These are phyloP conservation scores for Sander vitreus DNA, from an alignment of 2,113 vertebrate genomes.

Conservation along the genomic window DNA sequence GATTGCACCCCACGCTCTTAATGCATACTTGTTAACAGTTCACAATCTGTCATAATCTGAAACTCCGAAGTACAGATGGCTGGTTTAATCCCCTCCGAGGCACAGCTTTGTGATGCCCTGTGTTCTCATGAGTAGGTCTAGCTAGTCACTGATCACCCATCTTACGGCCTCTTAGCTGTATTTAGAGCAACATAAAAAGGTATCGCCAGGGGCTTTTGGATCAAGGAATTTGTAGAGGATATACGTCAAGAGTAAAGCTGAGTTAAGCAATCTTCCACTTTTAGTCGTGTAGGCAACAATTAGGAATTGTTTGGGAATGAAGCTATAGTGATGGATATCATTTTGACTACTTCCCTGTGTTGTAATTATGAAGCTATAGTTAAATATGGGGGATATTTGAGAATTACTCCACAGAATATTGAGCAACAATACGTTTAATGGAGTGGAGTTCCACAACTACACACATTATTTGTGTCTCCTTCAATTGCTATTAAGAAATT, in stretches of 20 bases:
- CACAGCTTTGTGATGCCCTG: conserved; percentile 44
- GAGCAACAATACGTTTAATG: background rate
- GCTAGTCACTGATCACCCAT: conserved; percentile 45
- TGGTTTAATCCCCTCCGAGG: conserved; percentile 33
- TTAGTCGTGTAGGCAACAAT: background rate
- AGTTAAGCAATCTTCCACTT: background rate
- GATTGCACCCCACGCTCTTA: conserved; percentile 59
- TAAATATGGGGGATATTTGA: background rate
- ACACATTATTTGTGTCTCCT: too few relatives aligned
- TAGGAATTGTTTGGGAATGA: background rate
- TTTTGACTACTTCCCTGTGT: background rate
- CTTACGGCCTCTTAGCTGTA: conserved; percentile 31
- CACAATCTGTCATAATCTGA: conserved; percentile 59
- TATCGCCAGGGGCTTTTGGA: conserved; percentile 17
- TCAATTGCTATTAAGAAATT: too few relatives aligned
- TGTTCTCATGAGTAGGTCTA: conserved; percentile 34
- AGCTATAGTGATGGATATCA: background rate
- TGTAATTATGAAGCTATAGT: background rate
- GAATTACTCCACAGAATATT: background rate
- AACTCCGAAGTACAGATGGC: conserved; percentile 40
- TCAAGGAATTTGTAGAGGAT: conserved; percentile 6
- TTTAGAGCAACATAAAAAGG: conserved; percentile 34
- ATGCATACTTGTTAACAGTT: conserved; percentile 69
- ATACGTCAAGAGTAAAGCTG: background rate
- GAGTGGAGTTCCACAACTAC: too few relatives aligned